Conservation (phyloP, 2,888 invertebrate genomes). For the Cephus sareptanus region DNA sequence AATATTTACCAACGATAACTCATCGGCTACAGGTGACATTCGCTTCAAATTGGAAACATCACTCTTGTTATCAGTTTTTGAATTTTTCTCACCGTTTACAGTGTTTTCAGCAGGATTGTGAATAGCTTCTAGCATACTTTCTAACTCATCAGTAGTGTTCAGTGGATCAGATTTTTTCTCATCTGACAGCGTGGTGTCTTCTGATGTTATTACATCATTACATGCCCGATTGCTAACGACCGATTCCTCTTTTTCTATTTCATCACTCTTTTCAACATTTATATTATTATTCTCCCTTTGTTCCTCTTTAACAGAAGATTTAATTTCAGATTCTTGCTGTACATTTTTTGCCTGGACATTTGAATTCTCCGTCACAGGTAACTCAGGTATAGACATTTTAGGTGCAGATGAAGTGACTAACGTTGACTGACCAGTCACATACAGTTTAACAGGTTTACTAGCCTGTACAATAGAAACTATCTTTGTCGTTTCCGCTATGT, state of each 20-base stretch:
- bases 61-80: slow-evolving; percentile 36
- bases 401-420: slow-evolving; percentile 49
- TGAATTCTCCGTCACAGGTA: slow-evolving; percentile 36
- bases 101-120: slow-evolving; percentile 60
- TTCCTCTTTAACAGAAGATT: background rate
- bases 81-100: slow-evolving; percentile 47
- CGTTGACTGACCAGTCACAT: slow-evolving; percentile 47
- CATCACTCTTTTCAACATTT: slow-evolving; percentile 59
- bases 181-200: slow-evolving; percentile 25
- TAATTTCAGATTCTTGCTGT: background rate
- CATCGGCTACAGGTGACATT: slow-evolving; percentile 60
- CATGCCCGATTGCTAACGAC: slow-evolving; percentile 15
- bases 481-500: slow-evolving; percentile 23
- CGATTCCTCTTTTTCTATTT: slow-evolving; percentile 26
- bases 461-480: slow-evolving; percentile 10
- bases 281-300: slow-evolving; percentile 61
- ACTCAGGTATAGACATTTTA: slow-evolving; percentile 52
- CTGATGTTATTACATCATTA: slow-evolving; percentile 27
- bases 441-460: slow-evolving; percentile 38
- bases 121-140: slow-evolving; percentile 64
- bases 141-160: slow-evolving; percentile 64
- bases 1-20: slow-evolving; percentile 62
- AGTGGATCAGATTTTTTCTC: slow-evolving; percentile 58
- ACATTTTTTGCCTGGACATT: slow-evolving; percentile 5
- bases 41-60: slow-evolving; percentile 50